Evolutionary conservation across 1,140 invertebrate genomes (phyloP).

Genomic region (Rhagoletis zephyria): DNA sequence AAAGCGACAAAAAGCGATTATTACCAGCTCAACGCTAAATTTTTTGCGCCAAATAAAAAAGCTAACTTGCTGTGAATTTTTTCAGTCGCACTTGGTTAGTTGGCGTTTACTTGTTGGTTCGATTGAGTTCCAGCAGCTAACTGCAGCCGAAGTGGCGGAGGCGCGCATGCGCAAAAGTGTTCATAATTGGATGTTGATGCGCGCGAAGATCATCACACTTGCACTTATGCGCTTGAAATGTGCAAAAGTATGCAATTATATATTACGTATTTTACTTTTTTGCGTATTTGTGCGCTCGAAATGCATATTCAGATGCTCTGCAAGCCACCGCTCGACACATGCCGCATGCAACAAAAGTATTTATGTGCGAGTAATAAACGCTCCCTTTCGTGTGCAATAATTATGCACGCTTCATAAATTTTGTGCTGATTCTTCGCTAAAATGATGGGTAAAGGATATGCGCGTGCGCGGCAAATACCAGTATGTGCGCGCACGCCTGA

Average conservation of each 20-base stretch:
- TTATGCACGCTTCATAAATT: conserved; percentile 72
- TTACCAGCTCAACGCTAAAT: conserved; percentile 47
- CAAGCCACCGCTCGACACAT: not conserved
- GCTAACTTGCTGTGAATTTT: not conserved
- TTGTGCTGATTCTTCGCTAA: conserved; percentile 60
- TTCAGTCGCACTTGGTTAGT: not conserved
- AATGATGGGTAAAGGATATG: conserved; percentile 53
- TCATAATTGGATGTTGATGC: conserved; percentile 44
- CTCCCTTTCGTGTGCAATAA: conserved; percentile 62
- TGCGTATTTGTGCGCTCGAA: not conserved
- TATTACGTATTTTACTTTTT: not conserved
- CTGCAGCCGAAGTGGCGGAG: not conserved
- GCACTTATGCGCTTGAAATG: not conserved
- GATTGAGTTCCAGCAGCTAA: not conserved
- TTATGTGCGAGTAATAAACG: not conserved
- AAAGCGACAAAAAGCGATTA: conserved; percentile 34
- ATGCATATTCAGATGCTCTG: not conserved
- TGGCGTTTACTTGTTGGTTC: not conserved
- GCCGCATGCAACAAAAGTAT: not conserved
- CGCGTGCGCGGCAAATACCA: too few relatives aligned
- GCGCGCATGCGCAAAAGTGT: conserved; percentile 30
- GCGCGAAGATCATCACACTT: conserved; percentile 47
- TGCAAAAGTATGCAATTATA: conserved; percentile 38
- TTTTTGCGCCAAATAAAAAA: conserved; percentile 19
- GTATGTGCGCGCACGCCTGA: not conserved